Conservation (phyloP, 2,113 vertebrate genomes). For the Mesocricetus auratus region DNA sequence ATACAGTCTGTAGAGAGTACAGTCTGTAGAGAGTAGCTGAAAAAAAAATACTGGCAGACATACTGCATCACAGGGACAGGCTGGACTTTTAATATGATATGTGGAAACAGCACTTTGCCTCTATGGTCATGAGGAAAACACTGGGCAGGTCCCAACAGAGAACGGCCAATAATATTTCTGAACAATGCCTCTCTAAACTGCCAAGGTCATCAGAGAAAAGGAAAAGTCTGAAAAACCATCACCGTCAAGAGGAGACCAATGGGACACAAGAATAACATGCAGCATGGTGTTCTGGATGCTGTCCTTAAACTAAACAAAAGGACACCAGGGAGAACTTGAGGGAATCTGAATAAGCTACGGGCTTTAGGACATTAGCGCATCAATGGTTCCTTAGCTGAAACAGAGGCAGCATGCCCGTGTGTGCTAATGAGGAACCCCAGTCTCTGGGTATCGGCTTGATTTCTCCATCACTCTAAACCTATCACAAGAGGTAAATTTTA, state of each 20-base stretch:
- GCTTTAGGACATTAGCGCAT: background rate
- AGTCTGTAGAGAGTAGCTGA: too few relatives aligned
- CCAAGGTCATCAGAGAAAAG: background rate
- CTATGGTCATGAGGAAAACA: background rate
- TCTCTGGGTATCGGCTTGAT: background rate
- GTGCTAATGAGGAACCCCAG: background rate
- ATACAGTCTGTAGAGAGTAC: too few relatives aligned
- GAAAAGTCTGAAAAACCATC: background rate
- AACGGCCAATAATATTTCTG: background rate
- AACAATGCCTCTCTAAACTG: background rate
- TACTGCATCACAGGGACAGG: background rate
- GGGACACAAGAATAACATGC: background rate
- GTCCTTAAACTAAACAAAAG: background rate
- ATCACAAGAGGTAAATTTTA: background rate
- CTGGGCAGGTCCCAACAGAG: background rate
- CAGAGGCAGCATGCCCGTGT: background rate
- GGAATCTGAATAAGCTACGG: background rate
- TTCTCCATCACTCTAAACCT: slow-evolving; percentile 20
- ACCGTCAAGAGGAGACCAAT: background rate
- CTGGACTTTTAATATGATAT: background rate
- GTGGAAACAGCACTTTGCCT: background rate
- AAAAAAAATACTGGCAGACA: background rate
- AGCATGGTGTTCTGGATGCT: background rate
- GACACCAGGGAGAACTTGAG: background rate
- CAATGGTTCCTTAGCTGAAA: background rate